Evolutionary conservation across 2,113 vertebrate species (phyloP), one percentile per base, ranked within the genome.

Genomic region (Sylvia atricapilla): DNA sequence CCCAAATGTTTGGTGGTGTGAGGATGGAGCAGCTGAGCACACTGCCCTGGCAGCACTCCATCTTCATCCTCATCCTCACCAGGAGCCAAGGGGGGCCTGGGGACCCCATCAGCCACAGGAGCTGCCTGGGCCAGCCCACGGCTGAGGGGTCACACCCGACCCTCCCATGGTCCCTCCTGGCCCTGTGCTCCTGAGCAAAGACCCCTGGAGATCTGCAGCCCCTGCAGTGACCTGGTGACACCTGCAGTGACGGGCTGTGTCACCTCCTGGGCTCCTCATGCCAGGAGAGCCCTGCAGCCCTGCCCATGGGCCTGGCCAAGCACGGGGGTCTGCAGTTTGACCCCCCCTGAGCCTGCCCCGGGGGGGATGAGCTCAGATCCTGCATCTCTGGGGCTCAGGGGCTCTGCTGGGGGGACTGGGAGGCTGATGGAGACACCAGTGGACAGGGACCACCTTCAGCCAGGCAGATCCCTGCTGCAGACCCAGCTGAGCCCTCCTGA

Each of bases 41-140:
- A 0, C 14, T 49, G 46, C 31, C n/a, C 2, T 3, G 49, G 35
- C 39, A 72, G 53, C 0, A 0, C 44, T 31, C 23, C 0, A 2
- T 9, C 39, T 56, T 27, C 41, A 39, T 46, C 66, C 80, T 41
- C 74, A 19, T 46, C 44, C 44, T 46, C 44, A 46, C 5, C 20
- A 9, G 50, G 31, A 11, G 24, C 30, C 0, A 8, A 68, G 31
- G 59, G 27, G 15, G 28, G 12, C 18, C 53, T 3, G 24, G 13
- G 43, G 27, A 14, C 10, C 10, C 6, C 0, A 1, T 25, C 14
- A 13, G 18, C n/a, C 7, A 0, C 3, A 8, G 16, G 28, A 39
- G 74, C 25, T 28, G 11, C 43, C 37, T 18, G 44, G 28, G 44
- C 20, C 39, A 35, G 52, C 70, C 63, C 7, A 0, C 8, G 46